Percentiles rank a stretch among this genome's conserved stretches.
Conservation (phyloP, 2,797 vertebrate genomes). For the Staurois parvus region DNA sequence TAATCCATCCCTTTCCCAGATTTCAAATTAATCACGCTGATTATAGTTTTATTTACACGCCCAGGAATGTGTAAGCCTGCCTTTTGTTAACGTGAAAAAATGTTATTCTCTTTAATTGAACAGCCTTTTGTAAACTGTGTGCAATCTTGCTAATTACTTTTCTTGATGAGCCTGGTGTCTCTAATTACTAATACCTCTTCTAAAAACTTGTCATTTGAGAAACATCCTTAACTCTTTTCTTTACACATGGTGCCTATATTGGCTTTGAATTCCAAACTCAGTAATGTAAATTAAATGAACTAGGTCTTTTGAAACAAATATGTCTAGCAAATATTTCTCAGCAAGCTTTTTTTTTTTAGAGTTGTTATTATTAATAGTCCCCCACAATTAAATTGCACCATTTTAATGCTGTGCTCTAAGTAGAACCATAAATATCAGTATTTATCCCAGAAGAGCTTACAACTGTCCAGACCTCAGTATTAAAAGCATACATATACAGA, state of each 20-base stretch:
- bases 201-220: slow-evolving; percentile 67
- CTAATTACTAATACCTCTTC: slow-evolving; percentile 73
- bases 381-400: no score
- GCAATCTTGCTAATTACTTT: slow-evolving; percentile 78
- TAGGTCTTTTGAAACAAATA: background rate
- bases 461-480: no score
- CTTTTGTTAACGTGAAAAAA: slow-evolving; percentile 76
- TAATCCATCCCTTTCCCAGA: slow-evolving; percentile 71
- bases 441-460: no score
- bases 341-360: no score
- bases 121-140: slow-evolving; percentile 73
- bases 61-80: slow-evolving; percentile 71
- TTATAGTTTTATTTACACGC: slow-evolving; percentile 81
- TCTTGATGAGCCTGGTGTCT: slow-evolving; percentile 76
- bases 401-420: no score
- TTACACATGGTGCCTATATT: background rate
- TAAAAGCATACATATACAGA: no score
- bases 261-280: background rate
- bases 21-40: slow-evolving; percentile 79
- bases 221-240: slow-evolving; percentile 49
- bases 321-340: background rate
- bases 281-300: background rate
- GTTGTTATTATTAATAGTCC: no score
- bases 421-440: no score
- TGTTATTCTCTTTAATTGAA: slow-evolving; percentile 78